Conservation (phyloP, 2,888 invertebrate genomes). For the Alviniconcha strummeri region DNA sequence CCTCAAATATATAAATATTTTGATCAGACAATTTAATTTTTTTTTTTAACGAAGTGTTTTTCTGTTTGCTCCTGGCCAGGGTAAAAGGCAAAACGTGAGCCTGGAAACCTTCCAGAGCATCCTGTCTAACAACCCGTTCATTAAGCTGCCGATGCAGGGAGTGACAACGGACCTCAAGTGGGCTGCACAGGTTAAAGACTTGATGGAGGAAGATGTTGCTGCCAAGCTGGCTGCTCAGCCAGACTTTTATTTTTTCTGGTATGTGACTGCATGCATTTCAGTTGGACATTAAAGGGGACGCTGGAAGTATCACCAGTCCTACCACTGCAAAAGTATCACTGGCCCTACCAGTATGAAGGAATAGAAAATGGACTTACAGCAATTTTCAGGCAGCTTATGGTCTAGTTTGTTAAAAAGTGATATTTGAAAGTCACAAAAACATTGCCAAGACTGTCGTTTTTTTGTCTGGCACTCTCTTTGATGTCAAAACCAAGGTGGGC, state of each 20-base stretch:
- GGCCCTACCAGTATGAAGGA: neutral
- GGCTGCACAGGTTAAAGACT: conserved; percentile 8
- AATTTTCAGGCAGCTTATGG: no score
- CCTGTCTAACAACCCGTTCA: conserved; percentile 6
- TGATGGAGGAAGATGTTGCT: neutral
- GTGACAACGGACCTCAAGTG: conserved; percentile 7
- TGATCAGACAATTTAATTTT: no score
- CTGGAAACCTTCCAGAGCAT: conserved; percentile 12
- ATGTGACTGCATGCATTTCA: neutral
- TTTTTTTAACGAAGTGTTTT: no score
- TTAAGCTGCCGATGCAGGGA: neutral
- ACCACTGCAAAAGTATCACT: no score
- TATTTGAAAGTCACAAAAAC: no score
- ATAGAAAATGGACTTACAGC: no score
- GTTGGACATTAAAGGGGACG: neutral
- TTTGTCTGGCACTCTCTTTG: no score
- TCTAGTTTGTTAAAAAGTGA: no score
- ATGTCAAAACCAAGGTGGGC: no score
- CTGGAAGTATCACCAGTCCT: no score
- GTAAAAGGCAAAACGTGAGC: neutral
- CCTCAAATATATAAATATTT: no score
- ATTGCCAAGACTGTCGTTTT: no score
- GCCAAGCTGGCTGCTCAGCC: conserved; percentile 1
- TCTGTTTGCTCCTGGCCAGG: neutral
- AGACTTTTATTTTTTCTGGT: conserved; percentile 19